These are phyloP conservation scores for Sarcoramphus papa DNA, from an alignment of 2,797 vertebrate species.

Conservation along the genomic window DNA sequence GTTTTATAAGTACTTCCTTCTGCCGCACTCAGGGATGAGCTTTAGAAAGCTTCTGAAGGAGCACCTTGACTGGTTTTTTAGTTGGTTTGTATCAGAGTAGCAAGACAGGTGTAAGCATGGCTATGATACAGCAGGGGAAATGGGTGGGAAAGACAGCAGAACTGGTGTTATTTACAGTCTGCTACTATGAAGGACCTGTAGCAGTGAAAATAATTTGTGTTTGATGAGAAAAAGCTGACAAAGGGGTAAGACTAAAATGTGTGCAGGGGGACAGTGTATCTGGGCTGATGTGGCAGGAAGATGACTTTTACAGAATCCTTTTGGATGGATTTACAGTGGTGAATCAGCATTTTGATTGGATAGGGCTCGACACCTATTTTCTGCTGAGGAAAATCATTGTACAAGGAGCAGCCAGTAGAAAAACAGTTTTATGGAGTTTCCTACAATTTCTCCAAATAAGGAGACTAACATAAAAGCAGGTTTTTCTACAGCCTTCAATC, in stretches of 20 bases:
- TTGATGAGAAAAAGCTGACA: background rate
- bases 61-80: background rate
- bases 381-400: background rate
- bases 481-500: background rate
- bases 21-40: background rate
- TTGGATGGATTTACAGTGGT: background rate
- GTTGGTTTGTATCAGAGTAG: background rate
- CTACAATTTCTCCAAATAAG: background rate
- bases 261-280: background rate
- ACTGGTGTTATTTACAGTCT: background rate
- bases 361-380: background rate
- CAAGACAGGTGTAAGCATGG: background rate
- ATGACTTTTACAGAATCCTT: background rate
- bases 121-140: background rate
- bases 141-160: background rate
- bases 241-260: background rate
- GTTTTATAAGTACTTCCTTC: background rate
- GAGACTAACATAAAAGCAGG: background rate
- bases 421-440: background rate
- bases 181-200: background rate
- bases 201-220: background rate
- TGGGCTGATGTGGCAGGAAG: background rate
- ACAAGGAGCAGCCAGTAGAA: background rate
- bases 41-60: background rate
- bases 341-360: background rate